Percentiles rank a stretch among this genome's conserved stretches.
These are phyloP conservation scores for Siphlonurus alternatus DNA, from an alignment of 2,888 invertebrate species.

Conservation along the genomic window DNA sequence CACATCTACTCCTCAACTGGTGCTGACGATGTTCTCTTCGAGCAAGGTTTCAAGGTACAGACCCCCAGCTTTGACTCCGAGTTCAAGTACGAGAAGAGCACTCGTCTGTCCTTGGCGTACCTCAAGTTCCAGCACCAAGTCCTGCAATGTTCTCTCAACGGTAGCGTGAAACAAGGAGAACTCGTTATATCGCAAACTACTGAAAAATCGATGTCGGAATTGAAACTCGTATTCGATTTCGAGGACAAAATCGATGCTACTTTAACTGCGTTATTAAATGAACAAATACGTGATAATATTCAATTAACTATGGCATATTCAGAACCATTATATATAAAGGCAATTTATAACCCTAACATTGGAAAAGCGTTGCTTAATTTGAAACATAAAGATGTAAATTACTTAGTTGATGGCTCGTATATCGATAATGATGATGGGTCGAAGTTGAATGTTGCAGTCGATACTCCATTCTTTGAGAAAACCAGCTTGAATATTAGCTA, in stretches of 20 bases:
- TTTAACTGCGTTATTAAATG: not conserved
- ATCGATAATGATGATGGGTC: not conserved
- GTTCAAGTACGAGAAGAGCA: not conserved
- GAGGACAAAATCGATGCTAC: not conserved
- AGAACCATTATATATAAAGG: not conserved
- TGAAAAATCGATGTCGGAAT: not conserved
- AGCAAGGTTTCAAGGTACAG: not conserved
- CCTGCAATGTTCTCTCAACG: not conserved
- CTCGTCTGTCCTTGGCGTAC: not conserved
- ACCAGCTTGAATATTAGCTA: not conserved
- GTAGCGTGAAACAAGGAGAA: not conserved
- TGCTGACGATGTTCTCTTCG: not conserved
- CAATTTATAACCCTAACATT: not conserved
- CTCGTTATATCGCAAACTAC: not conserved
- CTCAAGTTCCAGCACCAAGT: not conserved
- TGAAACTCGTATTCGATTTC: not conserved
- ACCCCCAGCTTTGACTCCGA: not conserved
- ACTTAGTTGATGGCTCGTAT: not conserved
- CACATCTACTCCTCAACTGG: not conserved
- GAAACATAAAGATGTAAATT: not conserved
- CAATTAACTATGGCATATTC: not conserved
- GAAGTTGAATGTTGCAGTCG: not conserved
- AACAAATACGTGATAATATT: not conserved
- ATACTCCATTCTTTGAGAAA: not conserved
- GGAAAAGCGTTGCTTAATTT: not conserved